Base-by-base conservation (phyloP, 2,113 vertebrate genomes). In the Cyprinodon tularosa region DNA sequence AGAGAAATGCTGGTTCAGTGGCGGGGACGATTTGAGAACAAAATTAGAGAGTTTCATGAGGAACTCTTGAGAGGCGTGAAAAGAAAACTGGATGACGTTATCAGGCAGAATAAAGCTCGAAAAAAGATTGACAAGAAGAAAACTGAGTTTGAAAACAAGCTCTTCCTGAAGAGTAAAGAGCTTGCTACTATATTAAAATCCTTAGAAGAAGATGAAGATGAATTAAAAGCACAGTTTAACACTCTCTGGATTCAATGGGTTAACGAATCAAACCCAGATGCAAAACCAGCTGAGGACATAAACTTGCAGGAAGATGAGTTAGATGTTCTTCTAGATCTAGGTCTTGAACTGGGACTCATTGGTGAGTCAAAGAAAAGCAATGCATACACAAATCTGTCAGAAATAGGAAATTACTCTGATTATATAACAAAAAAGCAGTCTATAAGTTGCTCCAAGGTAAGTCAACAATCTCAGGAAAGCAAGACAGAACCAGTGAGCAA, bases 1-100 rank as follows among this genome's bases (percentile, higher is more conserved):
- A 84, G 78, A 72, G 76, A 86, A 8, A 69, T 84, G 1, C 3
- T 88, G 79, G 68, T 65, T 74, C 87, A 86, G 48, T 88, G 87
- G 84, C 39, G 12, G 62, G 39, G 48, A 0, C 29, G 11, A 71
- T 80, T 82, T 77, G 76, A 88, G 44, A 66, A 0, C 0, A 88
- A 80, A 73, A 84, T 88, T 22, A 62, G 78, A 3, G 71, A 84
- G 0, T 80, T 88, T 73, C 36, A 37, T 68, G 71, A 84, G 0
- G 82, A 82, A 0, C 65, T 15, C 8, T 59, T 86, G n/a, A 57
- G 0, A 44, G 62, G 1, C 44, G 47, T 66, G 1, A 64, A 70
- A 47, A 71, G 57, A 72, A 88, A 84, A 70, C 74, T 87, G 66
- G 71, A 84, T 68, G 82, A 77, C 65, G 37, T 84, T 44, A 74